Evolutionary conservation across 1,140 invertebrate genomes (phyloP).

Genomic region (Drosophila nebulosa): DNA sequence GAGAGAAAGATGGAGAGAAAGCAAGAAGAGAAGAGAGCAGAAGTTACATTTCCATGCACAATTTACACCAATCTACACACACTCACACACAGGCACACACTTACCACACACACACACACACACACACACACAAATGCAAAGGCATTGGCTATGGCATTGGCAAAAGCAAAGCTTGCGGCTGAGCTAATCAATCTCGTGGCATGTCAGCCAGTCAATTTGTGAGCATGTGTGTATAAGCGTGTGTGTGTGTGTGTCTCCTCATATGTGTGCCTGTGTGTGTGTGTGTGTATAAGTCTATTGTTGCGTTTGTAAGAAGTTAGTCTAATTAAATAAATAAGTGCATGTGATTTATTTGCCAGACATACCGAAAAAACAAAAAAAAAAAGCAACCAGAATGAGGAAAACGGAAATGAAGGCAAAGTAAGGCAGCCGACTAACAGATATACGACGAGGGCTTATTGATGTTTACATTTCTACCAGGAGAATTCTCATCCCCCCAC

Average conservation of each 20-base stretch:
- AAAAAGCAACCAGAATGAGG: constrained; percentile 2
- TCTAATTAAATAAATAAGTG: constrained; percentile 79
- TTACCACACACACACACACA: constrained; percentile 1
- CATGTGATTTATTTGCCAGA: constrained; percentile 76
- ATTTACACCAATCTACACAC: constrained; percentile 74
- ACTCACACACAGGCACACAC: constrained; percentile 11
- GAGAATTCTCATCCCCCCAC: background rate
- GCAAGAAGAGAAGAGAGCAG: constrained; percentile 42
- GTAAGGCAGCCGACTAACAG: constrained; percentile 22
- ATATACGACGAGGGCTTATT: constrained; percentile 46
- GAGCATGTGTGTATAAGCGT: constrained; percentile 35
- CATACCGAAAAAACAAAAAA: constrained; percentile 25
- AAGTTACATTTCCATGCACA: constrained; percentile 79
- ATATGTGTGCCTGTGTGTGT: background rate
- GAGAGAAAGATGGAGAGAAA: constrained; percentile 11
- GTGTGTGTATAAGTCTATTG: constrained; percentile 59
- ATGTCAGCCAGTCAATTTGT: constrained; percentile 77
- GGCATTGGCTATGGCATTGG: constrained; percentile 4
- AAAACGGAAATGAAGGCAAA: constrained; percentile 9
- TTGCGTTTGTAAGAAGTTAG: constrained; percentile 76
- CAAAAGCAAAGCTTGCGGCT: constrained; percentile 58
- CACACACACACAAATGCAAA: background rate
- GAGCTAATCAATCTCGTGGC: constrained; percentile 76
- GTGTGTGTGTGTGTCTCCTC: background rate
- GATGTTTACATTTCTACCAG: constrained; percentile 46